These are phyloP conservation scores for Pegoplata infirma DNA, from an alignment of 2,888 invertebrate species.

Conservation along the genomic window DNA sequence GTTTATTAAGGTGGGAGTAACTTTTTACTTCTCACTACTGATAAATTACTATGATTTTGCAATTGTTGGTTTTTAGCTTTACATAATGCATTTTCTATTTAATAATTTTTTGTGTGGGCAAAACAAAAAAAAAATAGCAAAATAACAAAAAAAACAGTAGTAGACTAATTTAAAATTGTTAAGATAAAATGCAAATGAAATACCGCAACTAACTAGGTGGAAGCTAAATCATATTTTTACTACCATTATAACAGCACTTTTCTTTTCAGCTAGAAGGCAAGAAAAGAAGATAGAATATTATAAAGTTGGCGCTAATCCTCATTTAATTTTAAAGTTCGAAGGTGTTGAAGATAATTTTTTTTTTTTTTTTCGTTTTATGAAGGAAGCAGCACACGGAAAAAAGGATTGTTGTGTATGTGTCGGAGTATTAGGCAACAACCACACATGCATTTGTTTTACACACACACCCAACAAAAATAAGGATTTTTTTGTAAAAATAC, in stretches of 20 bases:
- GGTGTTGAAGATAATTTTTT: constrained; percentile 77
- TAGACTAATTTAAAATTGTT: constrained; percentile 62
- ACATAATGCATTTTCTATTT: constrained; percentile 36
- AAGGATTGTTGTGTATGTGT: constrained; percentile 35
- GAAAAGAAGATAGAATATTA: not conserved
- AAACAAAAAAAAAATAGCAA: constrained; percentile 38
- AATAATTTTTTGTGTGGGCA: constrained; percentile 52
- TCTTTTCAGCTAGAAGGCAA: not conserved
- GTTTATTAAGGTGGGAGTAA: constrained; percentile 32
- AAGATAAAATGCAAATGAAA: constrained; percentile 63
- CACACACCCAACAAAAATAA: constrained; percentile 37
- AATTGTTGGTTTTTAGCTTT: constrained; percentile 21
- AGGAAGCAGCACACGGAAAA: constrained; percentile 28
- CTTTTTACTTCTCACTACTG: constrained; percentile 30
- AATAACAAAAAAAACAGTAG: constrained; percentile 45
- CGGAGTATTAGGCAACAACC: not conserved
- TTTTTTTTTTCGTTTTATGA: constrained; percentile 64
- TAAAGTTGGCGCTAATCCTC: constrained; percentile 72
- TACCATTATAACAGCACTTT: not conserved
- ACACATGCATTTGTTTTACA: too few species aligned
- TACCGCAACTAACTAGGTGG: constrained; percentile 51
- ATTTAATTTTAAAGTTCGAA: constrained; percentile 78
- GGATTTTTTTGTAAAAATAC: constrained; percentile 29
- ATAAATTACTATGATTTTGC: constrained; percentile 51
- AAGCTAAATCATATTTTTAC: constrained; percentile 56